Evolutionary conservation across 2,888 invertebrate genomes (phyloP).

Genomic region (Erebia epiphron): DNA sequence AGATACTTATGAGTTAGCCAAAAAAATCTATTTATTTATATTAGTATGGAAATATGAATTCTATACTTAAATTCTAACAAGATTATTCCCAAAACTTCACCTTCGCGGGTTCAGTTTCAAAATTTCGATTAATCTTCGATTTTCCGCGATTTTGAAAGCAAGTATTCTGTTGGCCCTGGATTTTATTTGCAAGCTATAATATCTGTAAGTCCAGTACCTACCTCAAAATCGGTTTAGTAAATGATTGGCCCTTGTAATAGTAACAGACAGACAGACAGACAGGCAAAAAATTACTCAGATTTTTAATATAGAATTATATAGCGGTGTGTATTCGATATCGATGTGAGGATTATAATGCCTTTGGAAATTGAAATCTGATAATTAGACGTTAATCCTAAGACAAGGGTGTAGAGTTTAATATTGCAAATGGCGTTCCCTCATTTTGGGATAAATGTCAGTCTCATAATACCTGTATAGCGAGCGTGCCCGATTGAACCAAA

Average conservation of each 20-base stretch:
- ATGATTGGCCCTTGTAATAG: no score
- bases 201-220: no score
- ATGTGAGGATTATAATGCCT: not conserved
- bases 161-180: not conserved
- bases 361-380: conserved; percentile 2
- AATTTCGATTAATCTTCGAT: not conserved
- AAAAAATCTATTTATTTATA: no score
- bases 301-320: not conserved
- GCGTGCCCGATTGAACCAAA: conserved; percentile 41
- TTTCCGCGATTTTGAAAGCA: not conserved
- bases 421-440: conserved; percentile 29
- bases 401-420: conserved; percentile 25
- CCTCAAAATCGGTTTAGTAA: no score
- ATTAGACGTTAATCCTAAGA: conserved; percentile 4
- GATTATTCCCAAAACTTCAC: not conserved
- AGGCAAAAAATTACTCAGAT: no score
- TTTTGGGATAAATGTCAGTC: conserved; percentile 37
- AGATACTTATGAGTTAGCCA: no score
- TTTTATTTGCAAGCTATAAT: no score
- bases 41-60: no score
- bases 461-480: conserved; percentile 33
- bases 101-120: no score
- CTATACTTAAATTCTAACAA: not conserved
- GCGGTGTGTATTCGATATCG: not conserved
- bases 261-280: no score